A percentile compares a stretch with the other conserved stretches of the same genome.
Conservation (phyloP, 2,113 vertebrate species). For the Leuciscus idus region DNA sequence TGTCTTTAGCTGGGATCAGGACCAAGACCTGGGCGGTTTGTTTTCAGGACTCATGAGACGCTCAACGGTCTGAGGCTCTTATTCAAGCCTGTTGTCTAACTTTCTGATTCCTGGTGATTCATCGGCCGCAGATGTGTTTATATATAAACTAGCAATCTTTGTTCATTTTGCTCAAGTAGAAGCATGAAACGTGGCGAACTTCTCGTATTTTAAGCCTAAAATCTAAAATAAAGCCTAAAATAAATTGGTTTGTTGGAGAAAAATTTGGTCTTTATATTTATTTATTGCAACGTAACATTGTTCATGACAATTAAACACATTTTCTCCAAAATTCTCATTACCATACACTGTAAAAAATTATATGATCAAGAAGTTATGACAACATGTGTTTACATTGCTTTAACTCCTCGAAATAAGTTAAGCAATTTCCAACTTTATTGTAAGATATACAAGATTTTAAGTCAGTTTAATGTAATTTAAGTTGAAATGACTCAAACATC, state of each 20-base stretch:
- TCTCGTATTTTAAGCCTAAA: background rate
- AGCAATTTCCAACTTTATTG: no score
- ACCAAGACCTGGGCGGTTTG: conserved; percentile 36
- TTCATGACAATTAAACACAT: background rate
- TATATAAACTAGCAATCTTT: conserved; percentile 2
- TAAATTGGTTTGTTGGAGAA: background rate
- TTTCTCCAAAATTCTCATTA: background rate
- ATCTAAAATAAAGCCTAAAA: background rate
- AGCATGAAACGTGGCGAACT: background rate
- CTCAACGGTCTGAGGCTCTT: background rate
- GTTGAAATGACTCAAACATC: no score
- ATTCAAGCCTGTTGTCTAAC: conserved; percentile 24
- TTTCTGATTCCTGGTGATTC: conserved; percentile 13
- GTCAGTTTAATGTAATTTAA: no score
- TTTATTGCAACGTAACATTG: background rate
- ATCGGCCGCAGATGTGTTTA: conserved; percentile 14
- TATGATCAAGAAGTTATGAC: no score
- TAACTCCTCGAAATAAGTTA: no score
- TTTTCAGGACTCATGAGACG: conserved; percentile 18
- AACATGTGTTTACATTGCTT: no score
- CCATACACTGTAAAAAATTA: no score
- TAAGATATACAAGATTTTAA: no score
- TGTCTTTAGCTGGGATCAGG: conserved; percentile 14
- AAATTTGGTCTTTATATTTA: background rate
- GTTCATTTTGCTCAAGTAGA: background rate